Evolutionary conservation across 1,140 invertebrate species (phyloP).

Genomic region (Tetramorium alpestre): DNA sequence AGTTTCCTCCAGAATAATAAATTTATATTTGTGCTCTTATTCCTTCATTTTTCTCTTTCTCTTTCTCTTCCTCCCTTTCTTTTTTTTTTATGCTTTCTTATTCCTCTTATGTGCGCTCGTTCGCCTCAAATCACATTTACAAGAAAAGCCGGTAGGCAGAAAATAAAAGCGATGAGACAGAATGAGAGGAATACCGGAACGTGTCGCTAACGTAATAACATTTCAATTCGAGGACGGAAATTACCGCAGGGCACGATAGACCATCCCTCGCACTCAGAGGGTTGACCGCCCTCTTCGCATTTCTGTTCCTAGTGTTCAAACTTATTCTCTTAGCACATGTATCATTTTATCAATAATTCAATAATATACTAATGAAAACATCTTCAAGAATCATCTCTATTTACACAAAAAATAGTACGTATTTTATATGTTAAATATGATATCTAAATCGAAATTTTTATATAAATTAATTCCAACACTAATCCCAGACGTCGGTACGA

Average conservation of each 20-base stretch:
- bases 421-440: not conserved
- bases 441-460: not conserved
- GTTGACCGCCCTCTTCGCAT: slow-evolving; percentile 52
- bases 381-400: not conserved
- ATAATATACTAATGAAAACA: not conserved
- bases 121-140: slow-evolving; percentile 68
- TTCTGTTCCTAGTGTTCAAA: not conserved
- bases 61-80: not conserved
- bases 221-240: slow-evolving; percentile 85
- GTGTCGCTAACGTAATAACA: slow-evolving; percentile 84
- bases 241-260: slow-evolving; percentile 75
- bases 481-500: not conserved
- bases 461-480: not conserved
- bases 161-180: slow-evolving; percentile 51
- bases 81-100: slow-evolving; percentile 15
- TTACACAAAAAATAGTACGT: not conserved
- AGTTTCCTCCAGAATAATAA: not conserved
- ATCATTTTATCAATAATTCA: slow-evolving; percentile 1
- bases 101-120: not conserved
- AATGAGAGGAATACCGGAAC: slow-evolving; percentile 72
- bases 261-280: slow-evolving; percentile 68
- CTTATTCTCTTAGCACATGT: slow-evolving; percentile 17
- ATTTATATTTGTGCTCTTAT: not conserved
- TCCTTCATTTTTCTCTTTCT: not conserved
- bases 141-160: slow-evolving; percentile 56